Base-by-base conservation (phyloP, 2,113 vertebrate genomes). In the Actenoides lindsayi region DNA sequence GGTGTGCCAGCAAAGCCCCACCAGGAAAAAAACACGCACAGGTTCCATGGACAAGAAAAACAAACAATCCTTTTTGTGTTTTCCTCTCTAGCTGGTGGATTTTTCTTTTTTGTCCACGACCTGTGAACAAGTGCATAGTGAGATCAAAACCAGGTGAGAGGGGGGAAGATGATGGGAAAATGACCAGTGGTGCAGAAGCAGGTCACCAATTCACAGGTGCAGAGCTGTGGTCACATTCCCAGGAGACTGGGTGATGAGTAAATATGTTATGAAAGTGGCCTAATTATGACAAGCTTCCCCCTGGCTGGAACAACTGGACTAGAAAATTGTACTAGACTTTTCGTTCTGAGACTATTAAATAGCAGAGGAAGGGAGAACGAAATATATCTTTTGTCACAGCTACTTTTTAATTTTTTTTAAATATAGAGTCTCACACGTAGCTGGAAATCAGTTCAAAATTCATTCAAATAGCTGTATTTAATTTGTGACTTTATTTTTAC, bases 281-380 rank as follows among this genome's bases (percentile, higher is more conserved):
- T 94, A 90, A 95, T 97, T 95, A 87, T 9, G 51, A 39, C 0
- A 9, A 93, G 81, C 67, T 94, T 50, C 35, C 65, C 73, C 62
- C 59, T 2, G 63, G 69, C 70, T 93, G 87, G 84, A 94, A 54
- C 91, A 91, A 79, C 57, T 59, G 91, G 77, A 73, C 74, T 87
- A 95, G 96, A 95, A 97, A 96, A 97, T 93, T 86, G 71, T 59
- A 68, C 53, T 79, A 63, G 93, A 69, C 81, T 93, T 74, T 91
- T 89, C 74, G 65, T 79, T 95, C 78, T 42, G 70, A 83, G 41
- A 17, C 63, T 71, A 41, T 95, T 94, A 90, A 91, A 54, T 5
- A 75, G 81, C 18, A 30, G 71, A 78, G 57, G 37, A 93, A 74
- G 37, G 51, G 57, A 74, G 54, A 87, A 82, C 6, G 23, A 92